Conservation (phyloP, 2,888 invertebrate species). For the Ophraella communa region DNA sequence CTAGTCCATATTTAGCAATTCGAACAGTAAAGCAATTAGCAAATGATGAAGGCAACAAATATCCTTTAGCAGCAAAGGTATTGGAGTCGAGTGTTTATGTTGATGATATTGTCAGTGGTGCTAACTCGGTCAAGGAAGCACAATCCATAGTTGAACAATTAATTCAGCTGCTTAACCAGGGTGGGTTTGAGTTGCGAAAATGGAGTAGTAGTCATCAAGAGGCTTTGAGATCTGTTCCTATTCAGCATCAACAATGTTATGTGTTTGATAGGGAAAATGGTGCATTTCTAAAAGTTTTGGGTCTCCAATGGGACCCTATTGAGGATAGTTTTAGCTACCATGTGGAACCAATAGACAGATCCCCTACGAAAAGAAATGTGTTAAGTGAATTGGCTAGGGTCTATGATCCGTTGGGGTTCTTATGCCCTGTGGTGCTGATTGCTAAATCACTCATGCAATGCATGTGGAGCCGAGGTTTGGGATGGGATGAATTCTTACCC, state of each 20-base stretch:
- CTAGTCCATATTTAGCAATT: constrained; percentile 2
- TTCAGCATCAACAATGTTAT: too few species aligned
- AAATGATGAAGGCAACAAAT: constrained; percentile 1
- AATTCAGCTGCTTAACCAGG: too few species aligned
- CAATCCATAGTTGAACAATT: background rate
- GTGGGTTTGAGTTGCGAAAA: too few species aligned
- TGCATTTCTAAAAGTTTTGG: too few species aligned
- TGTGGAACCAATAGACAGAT: background rate
- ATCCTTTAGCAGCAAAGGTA: background rate
- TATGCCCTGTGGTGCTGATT: constrained; percentile 3
- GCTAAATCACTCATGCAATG: background rate
- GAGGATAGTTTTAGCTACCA: constrained; percentile 6
- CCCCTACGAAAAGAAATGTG: constrained; percentile 11
- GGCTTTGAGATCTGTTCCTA: too few species aligned
- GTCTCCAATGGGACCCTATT: too few species aligned
- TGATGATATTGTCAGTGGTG: constrained; percentile 4
- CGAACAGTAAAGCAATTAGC: constrained; percentile 2
- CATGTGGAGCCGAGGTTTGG: too few species aligned
- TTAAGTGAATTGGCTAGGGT: constrained; percentile 6
- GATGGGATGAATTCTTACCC: background rate
- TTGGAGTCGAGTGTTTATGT: background rate
- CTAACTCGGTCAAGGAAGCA: background rate
- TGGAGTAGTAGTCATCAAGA: too few species aligned
- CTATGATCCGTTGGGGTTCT: constrained; percentile 13
- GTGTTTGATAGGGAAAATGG: too few species aligned